Evolutionary conservation across 1,140 invertebrate genomes (phyloP).

Genomic region (Stenopsyche tienmushanensis): DNA sequence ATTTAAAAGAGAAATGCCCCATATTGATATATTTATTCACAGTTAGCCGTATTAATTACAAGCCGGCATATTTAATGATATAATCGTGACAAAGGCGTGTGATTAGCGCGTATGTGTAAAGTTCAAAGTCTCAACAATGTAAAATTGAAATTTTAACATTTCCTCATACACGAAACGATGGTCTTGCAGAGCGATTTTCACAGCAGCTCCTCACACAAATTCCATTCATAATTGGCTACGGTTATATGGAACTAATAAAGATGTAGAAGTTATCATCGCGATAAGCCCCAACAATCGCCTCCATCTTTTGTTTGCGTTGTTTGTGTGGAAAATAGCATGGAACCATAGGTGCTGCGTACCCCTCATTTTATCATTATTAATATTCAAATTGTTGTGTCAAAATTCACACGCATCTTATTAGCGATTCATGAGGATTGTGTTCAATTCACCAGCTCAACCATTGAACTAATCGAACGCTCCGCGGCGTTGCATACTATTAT

Average conservation of each 20-base stretch:
- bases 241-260: conserved; percentile 2
- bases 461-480: no score
- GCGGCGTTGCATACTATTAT: no score
- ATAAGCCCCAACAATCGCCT: not conserved
- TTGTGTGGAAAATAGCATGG: not conserved
- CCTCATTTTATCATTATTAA: not conserved
- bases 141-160: conserved; percentile 16
- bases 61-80: no score
- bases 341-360: not conserved
- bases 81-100: no score
- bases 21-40: no score
- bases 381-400: conserved; percentile 2
- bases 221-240: conserved; percentile 5
- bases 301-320: not conserved
- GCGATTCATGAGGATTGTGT: conserved; percentile 1
- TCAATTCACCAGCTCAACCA: no score
- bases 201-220: conserved; percentile 8
- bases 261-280: conserved; percentile 1
- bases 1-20: no score
- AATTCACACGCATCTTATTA: conserved; percentile 9
- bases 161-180: no score
- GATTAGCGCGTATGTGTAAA: not conserved
- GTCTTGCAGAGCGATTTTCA: not conserved
- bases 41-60: no score
- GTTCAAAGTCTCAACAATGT: conserved; percentile 18